phyloP scores from a whole-genome alignment of 2,113 vertebrate genomes.

The Leucopternis melanops region DNA sequence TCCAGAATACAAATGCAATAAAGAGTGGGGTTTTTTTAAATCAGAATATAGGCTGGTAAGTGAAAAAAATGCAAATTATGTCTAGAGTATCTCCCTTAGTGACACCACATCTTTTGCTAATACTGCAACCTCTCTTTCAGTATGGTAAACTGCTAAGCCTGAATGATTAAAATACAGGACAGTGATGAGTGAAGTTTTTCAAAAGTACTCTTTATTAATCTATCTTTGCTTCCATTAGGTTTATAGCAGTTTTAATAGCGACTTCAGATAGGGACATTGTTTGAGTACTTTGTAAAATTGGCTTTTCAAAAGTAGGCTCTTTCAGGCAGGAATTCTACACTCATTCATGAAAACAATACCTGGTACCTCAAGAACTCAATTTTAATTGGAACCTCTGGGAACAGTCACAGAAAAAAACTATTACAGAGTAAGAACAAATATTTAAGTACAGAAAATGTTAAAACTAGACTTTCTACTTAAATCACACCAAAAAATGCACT shows the following conservation, averaged over 20 bases:
- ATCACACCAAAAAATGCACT: not conserved
- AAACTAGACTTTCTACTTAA: not conserved
- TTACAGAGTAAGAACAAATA: not conserved
- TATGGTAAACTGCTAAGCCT: not conserved
- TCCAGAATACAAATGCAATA: not conserved
- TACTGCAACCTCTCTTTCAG: not conserved
- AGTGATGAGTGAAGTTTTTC: not conserved
- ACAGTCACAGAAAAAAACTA: not conserved
- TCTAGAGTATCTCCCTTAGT: not conserved
- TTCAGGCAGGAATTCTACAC: not conserved
- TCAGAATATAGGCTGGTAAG: not conserved
- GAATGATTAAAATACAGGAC: not conserved
- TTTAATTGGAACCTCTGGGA: conserved; percentile 22
- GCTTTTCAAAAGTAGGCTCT: not conserved
- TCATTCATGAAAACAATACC: not conserved
- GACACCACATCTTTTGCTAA: not conserved
- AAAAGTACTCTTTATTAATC: not conserved
- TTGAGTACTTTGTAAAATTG: not conserved
- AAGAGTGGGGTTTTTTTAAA: not conserved
- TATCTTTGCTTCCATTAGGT: not conserved
- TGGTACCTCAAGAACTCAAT: not conserved
- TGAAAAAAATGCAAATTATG: not conserved
- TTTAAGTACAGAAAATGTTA: not conserved
- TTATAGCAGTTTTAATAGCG: not conserved
- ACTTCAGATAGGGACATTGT: not conserved